Evolutionary conservation across 2,113 vertebrate species (phyloP).

Genomic region (Phrynocephalus versicolor): DNA sequence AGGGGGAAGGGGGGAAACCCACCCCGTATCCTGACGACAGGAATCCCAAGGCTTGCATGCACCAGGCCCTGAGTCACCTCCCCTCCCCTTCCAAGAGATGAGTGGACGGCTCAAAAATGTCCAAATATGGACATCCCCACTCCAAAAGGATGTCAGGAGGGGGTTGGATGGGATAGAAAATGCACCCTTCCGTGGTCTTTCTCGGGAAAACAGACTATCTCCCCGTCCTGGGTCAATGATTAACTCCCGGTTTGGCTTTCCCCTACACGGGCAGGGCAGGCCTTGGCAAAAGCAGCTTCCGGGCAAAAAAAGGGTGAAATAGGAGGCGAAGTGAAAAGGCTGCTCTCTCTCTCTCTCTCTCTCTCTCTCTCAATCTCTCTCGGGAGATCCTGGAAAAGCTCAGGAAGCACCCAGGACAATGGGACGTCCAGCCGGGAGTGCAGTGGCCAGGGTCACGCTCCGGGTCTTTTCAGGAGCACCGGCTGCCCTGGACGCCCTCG

Average conservation of each 20-base stretch:
- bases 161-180: too few relatives aligned
- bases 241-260: constrained; percentile 40
- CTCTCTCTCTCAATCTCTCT: too few relatives aligned
- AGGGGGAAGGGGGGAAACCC: not conserved
- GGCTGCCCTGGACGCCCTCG: too few relatives aligned
- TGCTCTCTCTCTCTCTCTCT: too few relatives aligned
- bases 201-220: constrained; percentile 73
- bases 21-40: constrained; percentile 70
- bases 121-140: constrained; percentile 97
- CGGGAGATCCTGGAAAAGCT: too few relatives aligned
- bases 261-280: rapidly evolving
- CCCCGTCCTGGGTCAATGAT: constrained; percentile 47
- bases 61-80: constrained; percentile 84
- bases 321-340: too few relatives aligned
- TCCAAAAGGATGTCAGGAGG: constrained; percentile 80
- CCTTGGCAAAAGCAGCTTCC: not conserved
- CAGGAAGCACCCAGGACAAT: too few relatives aligned
- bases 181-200: constrained; percentile 77
- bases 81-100: constrained; percentile 87
- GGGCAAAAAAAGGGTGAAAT: too few relatives aligned
- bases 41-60: constrained; percentile 83
- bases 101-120: constrained; percentile 96
- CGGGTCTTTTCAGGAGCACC: too few relatives aligned
- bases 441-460: too few relatives aligned
- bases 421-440: too few relatives aligned